A percentile compares a stretch with the other conserved stretches of the same genome.
Conservation (phyloP, 1,140 invertebrate genomes). For the Adoxophyes honmai region DNA sequence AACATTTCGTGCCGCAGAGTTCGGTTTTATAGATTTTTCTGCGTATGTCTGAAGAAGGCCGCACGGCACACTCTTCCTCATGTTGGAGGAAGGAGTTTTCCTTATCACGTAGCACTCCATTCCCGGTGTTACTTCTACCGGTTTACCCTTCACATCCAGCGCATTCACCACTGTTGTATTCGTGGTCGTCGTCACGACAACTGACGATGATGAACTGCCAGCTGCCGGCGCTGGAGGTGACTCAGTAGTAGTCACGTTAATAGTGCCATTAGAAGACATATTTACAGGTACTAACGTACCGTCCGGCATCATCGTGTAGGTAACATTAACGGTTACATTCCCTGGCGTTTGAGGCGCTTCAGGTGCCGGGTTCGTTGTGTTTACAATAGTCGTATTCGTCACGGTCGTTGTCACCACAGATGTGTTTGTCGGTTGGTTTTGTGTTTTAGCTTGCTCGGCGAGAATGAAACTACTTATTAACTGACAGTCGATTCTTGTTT, state of each 20-base stretch:
- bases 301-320: slow-evolving; percentile 53
- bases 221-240: slow-evolving; percentile 25
- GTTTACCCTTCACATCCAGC: slow-evolving; percentile 58
- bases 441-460: slow-evolving; percentile 39
- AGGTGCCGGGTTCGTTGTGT: slow-evolving; percentile 23
- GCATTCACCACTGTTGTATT: slow-evolving; percentile 59
- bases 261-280: slow-evolving; percentile 30
- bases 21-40: slow-evolving; percentile 52
- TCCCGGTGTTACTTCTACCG: slow-evolving; percentile 56
- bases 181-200: slow-evolving; percentile 46
- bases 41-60: slow-evolving; percentile 59
- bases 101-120: slow-evolving; percentile 66
- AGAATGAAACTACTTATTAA: slow-evolving; percentile 63
- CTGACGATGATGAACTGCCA: slow-evolving; percentile 41
- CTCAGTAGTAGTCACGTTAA: slow-evolving; percentile 17
- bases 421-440: slow-evolving; percentile 15
- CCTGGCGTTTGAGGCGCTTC: neutral
- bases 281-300: slow-evolving; percentile 57
- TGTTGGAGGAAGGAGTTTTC: slow-evolving; percentile 39
- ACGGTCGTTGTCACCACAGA: slow-evolving; percentile 20
- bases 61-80: slow-evolving; percentile 54
- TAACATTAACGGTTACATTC: slow-evolving; percentile 18
- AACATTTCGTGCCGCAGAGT: slow-evolving; percentile 43
- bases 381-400: slow-evolving; percentile 40
- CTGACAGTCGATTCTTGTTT: slow-evolving; percentile 65